Evolutionary conservation across 2,113 vertebrate species (phyloP), one percentile per base, ranked within the genome.

Genomic region (Gopherus evgoodei): DNA sequence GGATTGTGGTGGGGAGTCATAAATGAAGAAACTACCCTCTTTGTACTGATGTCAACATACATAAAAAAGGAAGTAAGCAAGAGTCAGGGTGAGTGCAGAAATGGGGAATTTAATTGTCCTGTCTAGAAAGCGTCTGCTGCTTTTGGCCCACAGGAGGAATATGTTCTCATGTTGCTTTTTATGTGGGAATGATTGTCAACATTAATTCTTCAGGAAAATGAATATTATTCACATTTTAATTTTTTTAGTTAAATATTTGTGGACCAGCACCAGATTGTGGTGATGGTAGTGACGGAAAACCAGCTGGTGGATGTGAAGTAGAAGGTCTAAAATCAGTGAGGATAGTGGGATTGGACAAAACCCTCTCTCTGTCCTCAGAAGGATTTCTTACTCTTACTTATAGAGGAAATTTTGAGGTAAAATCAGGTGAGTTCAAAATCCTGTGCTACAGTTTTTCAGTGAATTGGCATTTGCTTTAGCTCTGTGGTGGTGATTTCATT

Each of bases 241-340:
- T 24, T 95, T 91, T 76, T 14, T 93, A 99, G 99, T 93, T 99
- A 65, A 99, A 99, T 49, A 98, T 99, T 95, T 99, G 99, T 89
- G 98, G 97, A 12, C n/a, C 94, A 0, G 92, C 98, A 62, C 25
- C 97, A 0, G 80, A 81, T 1, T 99, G 99, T 7, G 99, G 98
- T n/a, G 4, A 4, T 50, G 50, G 13, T 50, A 13, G 13, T 0
- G 35, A 81, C 1, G 96, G 81, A 10, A 93, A 87, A 54, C 72
- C 92, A 5, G 98, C 97, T 62, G 98, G 98, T 0, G 99, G 99
- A n/a, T 99, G 99, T 56, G 99, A 99, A 98, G 94, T 98, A 59
- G 91, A 89, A 5, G 94, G 97, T 1, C 27, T 94, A 14, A 89
- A 53, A 12, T 93, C 98, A 0, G 7, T 97, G 11, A 98, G 98